Base-by-base conservation (phyloP, 2,797 vertebrate species). In the Pipistrellus kuhlii region DNA sequence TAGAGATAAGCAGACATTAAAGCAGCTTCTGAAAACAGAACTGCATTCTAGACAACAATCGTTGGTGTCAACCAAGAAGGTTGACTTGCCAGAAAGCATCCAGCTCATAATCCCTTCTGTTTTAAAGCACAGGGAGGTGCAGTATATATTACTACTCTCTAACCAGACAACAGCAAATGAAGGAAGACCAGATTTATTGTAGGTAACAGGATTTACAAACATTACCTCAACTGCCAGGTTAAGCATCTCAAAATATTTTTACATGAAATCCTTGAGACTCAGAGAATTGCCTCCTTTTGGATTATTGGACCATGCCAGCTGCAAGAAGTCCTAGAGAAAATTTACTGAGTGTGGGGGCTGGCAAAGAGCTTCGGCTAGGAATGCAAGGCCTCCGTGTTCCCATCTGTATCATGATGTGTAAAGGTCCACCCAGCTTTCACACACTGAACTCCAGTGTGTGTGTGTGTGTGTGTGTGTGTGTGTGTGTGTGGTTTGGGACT, bases 231-330 rank as follows among this genome's bases (percentile, higher is more conserved):
- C 17, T 25, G 27, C 6, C 27, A 53, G 46, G 38, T 13, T 85
- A 72, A 91, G 57, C 27, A 5, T 84, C 75, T 90, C 9, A 2
- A 48, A 18, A 87, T 81, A 32, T 89, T 92, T 92, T 68, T 51
- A 15, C 25, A 13, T 11, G 41, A 81, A 44, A 23, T 66, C n/a
- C 53, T 35, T 13, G 0, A 87, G 23, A 13, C 51, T 71, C 80
- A 71, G 64, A 69, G 41, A 83, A 71, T 32, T 46, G 32, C 17
- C 57, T 17, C 30, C 25, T 38, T 30, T 68, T 75, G 20, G 44
- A 68, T 76, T 77, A 57, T 90, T 51, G 17, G 48, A 30, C 55
- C 9, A 0, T 17, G 15, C 73, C n/a, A 66, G 21, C n/a, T 76
- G 27, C 30, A 53, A 51, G 25, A 38, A 90, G 38, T 30, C 44